Evolutionary conservation across 2,888 invertebrate species (phyloP), one percentile per base, ranked within the genome.

Genomic region (Lasioglossum figueresi): DNA sequence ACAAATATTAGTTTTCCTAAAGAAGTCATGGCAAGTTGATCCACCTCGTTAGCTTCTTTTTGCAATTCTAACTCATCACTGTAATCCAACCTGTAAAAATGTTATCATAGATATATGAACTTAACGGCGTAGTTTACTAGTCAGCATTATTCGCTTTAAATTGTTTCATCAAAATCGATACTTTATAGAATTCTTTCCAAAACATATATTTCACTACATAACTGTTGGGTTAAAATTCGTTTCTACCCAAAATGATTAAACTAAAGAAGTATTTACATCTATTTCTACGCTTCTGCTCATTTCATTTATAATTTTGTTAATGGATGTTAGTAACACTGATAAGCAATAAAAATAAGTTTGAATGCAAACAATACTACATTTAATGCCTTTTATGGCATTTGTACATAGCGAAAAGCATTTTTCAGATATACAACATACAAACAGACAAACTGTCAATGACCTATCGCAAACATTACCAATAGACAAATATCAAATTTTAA

Each of bases 1-100:
- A 93, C 90, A 88, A 94, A 94, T 88, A 95, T 91, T 71, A 94
- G 90, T 80, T 93, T 93, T 79, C 94, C 94, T 84, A 95, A 90
- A 63, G 94, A 94, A 83, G 95, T 95, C 95, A 95, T 95, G 86
- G 92, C 90, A 86, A 92, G 91, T 81, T 93, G 89, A 90, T 92
- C 91, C 74, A 89, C 88, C 83, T 89, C 92, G 83, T 92, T 88
- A 79, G 81, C 86, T 85, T 88, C 89, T 82, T 84, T 82, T 79
- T 91, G 88, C 84, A 91, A 85, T 87, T 91, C 88, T 88, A 89
- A 73, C 78, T 90, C 89, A 88, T 88, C 83, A 68, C 82, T 80
- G 80, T 77, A 82, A 82, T 82, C 88, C 88, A 87, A 87, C 89
- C 90, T 90, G 82, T 37, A 80, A 85, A 68, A 78, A 80, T 0